Percentiles rank a stretch among this genome's conserved stretches.
These are phyloP conservation scores for Myotis vivesi DNA, from an alignment of 2,797 vertebrate species.

Conservation along the genomic window DNA sequence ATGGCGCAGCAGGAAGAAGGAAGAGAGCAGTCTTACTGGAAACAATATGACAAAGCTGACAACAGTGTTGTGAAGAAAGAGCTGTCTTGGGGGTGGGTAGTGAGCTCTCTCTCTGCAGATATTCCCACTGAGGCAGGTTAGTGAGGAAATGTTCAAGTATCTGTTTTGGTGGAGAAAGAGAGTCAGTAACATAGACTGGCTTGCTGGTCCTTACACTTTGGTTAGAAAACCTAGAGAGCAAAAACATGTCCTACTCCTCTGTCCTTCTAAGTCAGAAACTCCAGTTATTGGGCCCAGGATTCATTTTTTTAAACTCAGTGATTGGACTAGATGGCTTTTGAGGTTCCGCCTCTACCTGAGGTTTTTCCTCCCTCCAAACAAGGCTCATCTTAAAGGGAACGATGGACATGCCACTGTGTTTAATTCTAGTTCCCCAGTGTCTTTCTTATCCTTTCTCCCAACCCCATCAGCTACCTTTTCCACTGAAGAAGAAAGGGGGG, in stretches of 20 bases:
- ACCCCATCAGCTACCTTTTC: not conserved
- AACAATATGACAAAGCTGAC: not conserved
- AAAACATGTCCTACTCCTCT: not conserved
- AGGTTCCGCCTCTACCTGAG: not conserved
- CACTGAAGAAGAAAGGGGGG: not conserved
- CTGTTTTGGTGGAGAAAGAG: not conserved
- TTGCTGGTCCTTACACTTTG: not conserved
- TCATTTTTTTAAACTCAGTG: not conserved
- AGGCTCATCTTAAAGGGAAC: not conserved
- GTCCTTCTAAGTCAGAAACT: not conserved
- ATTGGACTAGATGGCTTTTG: not conserved
- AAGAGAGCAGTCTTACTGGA: not conserved
- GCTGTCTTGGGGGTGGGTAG: not conserved
- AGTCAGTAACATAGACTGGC: not conserved
- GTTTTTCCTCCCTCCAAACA: not conserved
- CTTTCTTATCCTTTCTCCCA: not conserved
- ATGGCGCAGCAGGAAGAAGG: not conserved
- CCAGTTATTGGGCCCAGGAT: not conserved
- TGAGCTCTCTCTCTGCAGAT: not conserved
- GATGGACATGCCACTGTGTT: not conserved
- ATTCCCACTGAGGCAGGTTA: not conserved
- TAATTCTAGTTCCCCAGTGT: not conserved
- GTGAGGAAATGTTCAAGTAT: not conserved
- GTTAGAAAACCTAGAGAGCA: not conserved
- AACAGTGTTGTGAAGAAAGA: not conserved